phyloP scores from a whole-genome alignment of 2,888 invertebrate genomes.

The Desoria tigrina region DNA sequence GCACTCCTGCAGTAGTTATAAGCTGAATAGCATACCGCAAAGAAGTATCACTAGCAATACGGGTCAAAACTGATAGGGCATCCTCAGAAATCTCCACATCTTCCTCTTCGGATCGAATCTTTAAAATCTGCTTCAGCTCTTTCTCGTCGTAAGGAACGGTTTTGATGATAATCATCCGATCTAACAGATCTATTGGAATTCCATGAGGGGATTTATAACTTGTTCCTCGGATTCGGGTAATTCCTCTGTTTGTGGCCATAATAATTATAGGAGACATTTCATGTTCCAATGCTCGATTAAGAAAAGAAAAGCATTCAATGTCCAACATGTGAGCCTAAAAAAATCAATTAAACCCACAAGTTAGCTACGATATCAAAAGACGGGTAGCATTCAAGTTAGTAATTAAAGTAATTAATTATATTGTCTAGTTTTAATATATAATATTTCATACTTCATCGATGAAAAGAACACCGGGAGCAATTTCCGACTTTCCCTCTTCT shows the following conservation, averaged over 20 bases:
- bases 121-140: conserved; percentile 87
- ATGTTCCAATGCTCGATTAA: conserved; percentile 94
- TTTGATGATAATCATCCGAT: conserved; percentile 91
- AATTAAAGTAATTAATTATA: too few species aligned
- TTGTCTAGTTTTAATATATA: conserved; percentile 8
- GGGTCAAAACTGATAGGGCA: conserved; percentile 84
- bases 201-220: conserved; percentile 86
- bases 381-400: neutral
- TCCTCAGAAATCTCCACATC: conserved; percentile 92
- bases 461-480: conserved; percentile 95
- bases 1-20: conserved; percentile 92
- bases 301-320: conserved; percentile 97
- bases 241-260: conserved; percentile 96
- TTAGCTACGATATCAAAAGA: neutral
- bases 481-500: conserved; percentile 98
- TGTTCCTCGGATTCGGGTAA: conserved; percentile 81
- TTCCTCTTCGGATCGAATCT: conserved; percentile 87
- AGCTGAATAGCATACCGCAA: conserved; percentile 96
- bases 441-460: conserved; percentile 76
- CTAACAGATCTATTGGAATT: conserved; percentile 92
- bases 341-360: too few species aligned
- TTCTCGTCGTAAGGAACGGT: conserved; percentile 84
- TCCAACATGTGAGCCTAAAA: conserved; percentile 91
- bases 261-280: conserved; percentile 97
- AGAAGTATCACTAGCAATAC: conserved; percentile 90